Conservation (phyloP, 1,140 invertebrate genomes). For the Megathymus violae region DNA sequence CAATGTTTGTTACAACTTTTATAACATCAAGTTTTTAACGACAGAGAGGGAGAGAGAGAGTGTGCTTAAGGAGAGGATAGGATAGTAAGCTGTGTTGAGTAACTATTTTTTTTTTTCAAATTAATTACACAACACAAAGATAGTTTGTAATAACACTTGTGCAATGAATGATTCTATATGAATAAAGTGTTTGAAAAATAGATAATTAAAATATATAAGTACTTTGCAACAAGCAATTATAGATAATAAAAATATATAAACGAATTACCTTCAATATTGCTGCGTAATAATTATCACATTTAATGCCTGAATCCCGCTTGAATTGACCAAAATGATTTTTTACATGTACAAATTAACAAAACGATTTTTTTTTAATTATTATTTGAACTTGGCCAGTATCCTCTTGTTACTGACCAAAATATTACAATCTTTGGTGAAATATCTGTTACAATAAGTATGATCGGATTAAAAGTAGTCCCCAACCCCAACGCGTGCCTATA, state of each 20-base stretch:
- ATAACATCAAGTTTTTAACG: slow-evolving; percentile 1
- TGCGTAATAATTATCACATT: slow-evolving; percentile 6
- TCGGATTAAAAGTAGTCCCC: too few species aligned
- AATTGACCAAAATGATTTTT: too few species aligned
- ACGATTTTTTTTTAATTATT: too few species aligned
- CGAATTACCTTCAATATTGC: slow-evolving; percentile 18
- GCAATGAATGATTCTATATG: slow-evolving; percentile 7
- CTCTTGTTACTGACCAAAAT: not conserved
- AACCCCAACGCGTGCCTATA: too few species aligned
- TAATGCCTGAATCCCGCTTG: too few species aligned
- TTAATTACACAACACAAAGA: slow-evolving; percentile 14
- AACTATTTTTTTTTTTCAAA: not conserved
- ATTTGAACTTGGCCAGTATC: not conserved
- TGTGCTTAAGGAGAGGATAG: slow-evolving; percentile 7
- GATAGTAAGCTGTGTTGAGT: slow-evolving; percentile 18
- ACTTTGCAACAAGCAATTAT: slow-evolving; percentile 5
- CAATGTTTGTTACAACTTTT: slow-evolving; percentile 35
- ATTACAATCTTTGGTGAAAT: not conserved
- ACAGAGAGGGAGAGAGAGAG: slow-evolving; percentile 2
- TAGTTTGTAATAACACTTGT: slow-evolving; percentile 3
- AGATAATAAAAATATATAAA: slow-evolving; percentile 18
- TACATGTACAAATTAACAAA: too few species aligned
- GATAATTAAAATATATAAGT: too few species aligned
- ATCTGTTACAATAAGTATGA: too few species aligned
- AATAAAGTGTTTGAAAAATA: slow-evolving; percentile 27